Base-by-base conservation (phyloP, 2,888 invertebrate species). In the Nineta flava region DNA sequence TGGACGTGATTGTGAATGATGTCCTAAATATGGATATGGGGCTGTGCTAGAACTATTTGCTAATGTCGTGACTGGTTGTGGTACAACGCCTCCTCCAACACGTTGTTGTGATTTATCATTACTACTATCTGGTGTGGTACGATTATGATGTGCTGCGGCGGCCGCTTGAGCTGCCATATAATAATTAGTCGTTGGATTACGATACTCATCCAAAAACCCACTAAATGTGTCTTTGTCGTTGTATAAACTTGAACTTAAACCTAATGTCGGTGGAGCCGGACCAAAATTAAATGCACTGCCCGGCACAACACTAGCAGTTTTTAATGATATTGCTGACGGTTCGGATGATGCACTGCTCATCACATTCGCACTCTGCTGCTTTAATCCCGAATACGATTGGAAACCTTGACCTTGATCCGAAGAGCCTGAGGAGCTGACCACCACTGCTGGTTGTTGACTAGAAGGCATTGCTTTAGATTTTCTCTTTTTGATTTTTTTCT, bases 251-350 rank as follows among this genome's bases (percentile, higher is more conserved):
- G 76, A 62, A 51, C 70, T 63, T 49, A 77, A 64, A 42, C 72
- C 68, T 59, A 82, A 68, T 3, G 69, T 67, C 52, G 76, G 73
- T 3, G 81, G 72, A 1, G 83, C 71, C 3, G 85, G 74, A 15
- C 85, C 85, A 60, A 87, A 90, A 62, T 87, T 88, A 59, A 88
- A 90, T 47, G 88, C 87, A 66, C 86, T 87, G 21, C 84, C 81
- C 7, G 87, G 79, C 54, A 87, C 84, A 61, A 85, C 81, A 57
- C 78, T 77, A 4, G 77, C 70, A 46, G 82, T 78, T 57, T 85
- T 77, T 46, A 83, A 61, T 10, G 79, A 73, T 56, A 83, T 77
- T 54, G 72, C 71, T 54, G 64, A 63, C 19, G 66, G 65, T 57
- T 68, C 69, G 7, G 60, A 49, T 46, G 56, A 51, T 3, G 61